These are phyloP conservation scores for Syritta pipiens DNA, from an alignment of 2,888 invertebrate genomes.

Conservation along the genomic window DNA sequence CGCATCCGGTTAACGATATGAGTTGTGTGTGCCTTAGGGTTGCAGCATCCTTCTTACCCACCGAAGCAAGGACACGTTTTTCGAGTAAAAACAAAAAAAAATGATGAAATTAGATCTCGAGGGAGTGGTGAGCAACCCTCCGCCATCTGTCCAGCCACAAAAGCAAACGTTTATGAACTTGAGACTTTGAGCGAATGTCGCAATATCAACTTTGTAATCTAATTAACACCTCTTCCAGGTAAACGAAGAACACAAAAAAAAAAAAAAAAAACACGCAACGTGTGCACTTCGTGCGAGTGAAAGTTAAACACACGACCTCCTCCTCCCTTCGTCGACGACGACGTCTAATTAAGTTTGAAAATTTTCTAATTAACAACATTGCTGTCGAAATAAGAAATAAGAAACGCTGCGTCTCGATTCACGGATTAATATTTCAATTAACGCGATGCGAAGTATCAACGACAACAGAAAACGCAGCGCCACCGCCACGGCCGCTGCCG, in stretches of 20 bases:
- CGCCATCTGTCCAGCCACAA: conserved; percentile 14
- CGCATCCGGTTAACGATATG: conserved; percentile 39
- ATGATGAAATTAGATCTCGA: conserved; percentile 20
- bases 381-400: conserved; percentile 1
- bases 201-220: conserved; percentile 44
- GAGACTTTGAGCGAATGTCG: conserved; percentile 30
- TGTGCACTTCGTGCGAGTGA: conserved; percentile 10
- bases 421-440: conserved; percentile 54
- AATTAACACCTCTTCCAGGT: conserved; percentile 17
- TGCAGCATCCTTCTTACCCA: not conserved
- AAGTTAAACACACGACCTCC: conserved; percentile 17
- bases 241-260: too few relatives aligned
- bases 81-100: conserved; percentile 24
- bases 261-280: not conserved
- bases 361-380: conserved; percentile 22
- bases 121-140: not conserved
- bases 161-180: conserved; percentile 23
- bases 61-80: conserved; percentile 27
- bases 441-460: conserved; percentile 7
- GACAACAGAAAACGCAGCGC: conserved; percentile 14
- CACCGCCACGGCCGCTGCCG: not conserved
- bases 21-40: conserved; percentile 27
- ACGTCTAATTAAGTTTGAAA: conserved; percentile 35
- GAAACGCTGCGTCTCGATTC: conserved; percentile 14
- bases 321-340: not conserved